Percentiles rank a stretch among this genome's conserved stretches.
Conservation (phyloP, 2,113 vertebrate genomes). For the Diphyllodes magnificus region DNA sequence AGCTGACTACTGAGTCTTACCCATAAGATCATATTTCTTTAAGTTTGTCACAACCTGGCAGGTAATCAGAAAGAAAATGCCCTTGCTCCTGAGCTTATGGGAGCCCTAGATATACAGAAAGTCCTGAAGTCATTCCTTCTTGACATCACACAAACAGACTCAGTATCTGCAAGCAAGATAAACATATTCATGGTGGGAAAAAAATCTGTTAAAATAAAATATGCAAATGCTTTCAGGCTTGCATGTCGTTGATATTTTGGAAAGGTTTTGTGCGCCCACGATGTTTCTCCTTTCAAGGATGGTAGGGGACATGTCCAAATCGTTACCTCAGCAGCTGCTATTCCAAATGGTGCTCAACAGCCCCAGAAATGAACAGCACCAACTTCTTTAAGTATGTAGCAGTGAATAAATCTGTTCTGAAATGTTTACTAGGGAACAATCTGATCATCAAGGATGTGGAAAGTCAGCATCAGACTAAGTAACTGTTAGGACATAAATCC, state of each 20-base stretch:
- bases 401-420: constrained; percentile 39
- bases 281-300: constrained; percentile 52
- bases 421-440: not conserved
- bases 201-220: constrained; percentile 38
- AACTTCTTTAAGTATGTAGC: not conserved
- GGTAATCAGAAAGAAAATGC: constrained; percentile 16
- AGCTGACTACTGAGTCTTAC: not conserved
- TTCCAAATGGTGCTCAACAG: constrained; percentile 38
- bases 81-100: not conserved
- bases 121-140: not conserved
- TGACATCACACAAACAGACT: not conserved
- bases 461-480: not conserved
- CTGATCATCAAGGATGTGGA: not conserved
- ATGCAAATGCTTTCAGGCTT: constrained; percentile 37
- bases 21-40: not conserved
- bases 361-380: constrained; percentile 44
- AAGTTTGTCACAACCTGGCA: constrained; percentile 13
- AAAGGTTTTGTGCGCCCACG: not conserved
- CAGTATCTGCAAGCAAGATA: not conserved
- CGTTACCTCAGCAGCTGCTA: constrained; percentile 37
- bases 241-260: not conserved
- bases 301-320: constrained; percentile 16
- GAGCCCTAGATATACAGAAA: not conserved
- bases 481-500: not conserved
- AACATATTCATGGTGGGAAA: not conserved